phyloP scores from a whole-genome alignment of 1,140 invertebrate species.

The Drosophila takahashii region DNA sequence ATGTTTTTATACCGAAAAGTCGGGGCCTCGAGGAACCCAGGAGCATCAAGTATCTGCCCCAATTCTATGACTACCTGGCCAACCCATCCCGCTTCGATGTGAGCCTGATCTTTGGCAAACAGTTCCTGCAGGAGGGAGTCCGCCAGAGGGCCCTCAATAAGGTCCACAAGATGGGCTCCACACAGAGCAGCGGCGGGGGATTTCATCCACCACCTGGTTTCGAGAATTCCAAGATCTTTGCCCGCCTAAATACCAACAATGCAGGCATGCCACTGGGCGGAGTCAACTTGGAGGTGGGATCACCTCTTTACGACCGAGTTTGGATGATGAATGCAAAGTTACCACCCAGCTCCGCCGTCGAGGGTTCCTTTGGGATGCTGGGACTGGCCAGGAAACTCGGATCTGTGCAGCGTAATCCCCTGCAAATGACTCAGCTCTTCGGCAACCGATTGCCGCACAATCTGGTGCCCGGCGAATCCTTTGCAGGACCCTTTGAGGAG shows the following conservation, averaged over 20 bases:
- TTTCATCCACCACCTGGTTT: slow-evolving; percentile 27
- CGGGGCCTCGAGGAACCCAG: neutral
- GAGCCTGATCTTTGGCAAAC: slow-evolving; percentile 51
- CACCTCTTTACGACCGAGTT: neutral
- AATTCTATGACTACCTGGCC: neutral
- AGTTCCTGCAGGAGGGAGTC: slow-evolving; percentile 49
- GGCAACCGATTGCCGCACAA: slow-evolving; percentile 26
- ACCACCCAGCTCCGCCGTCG: neutral
- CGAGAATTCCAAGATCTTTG: slow-evolving; percentile 27
- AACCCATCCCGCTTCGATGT: neutral
- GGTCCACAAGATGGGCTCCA: neutral
- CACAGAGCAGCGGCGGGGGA: neutral
- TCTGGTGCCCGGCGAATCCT: neutral
- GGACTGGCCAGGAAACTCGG: slow-evolving; percentile 44
- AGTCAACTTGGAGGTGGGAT: slow-evolving; percentile 32
- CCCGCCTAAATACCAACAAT: slow-evolving; percentile 43
- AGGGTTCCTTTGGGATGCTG: slow-evolving; percentile 45
- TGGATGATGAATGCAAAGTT: neutral
- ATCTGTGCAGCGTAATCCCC: slow-evolving; percentile 15
- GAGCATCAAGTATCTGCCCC: slow-evolving; percentile 6
- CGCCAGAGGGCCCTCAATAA: slow-evolving; percentile 21
- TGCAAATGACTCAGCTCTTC: slow-evolving; percentile 19
- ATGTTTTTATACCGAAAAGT: neutral
- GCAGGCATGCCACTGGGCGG: slow-evolving; percentile 54
- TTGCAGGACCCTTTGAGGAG: neutral